Evolutionary conservation across 2,797 vertebrate genomes (phyloP).

Genomic region (Limnodromus scolopaceus): DNA sequence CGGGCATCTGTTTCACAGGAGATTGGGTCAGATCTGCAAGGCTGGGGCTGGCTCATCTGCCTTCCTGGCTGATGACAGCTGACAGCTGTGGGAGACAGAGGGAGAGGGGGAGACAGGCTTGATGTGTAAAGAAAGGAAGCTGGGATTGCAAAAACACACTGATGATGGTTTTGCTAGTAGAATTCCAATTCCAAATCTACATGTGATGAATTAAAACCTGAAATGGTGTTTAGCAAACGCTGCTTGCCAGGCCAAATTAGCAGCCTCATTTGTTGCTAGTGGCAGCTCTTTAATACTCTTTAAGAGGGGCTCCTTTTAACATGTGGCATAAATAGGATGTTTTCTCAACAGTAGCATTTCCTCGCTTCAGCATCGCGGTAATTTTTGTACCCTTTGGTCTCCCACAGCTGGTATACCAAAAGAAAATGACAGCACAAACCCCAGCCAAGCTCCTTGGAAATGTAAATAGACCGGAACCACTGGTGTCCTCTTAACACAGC

Average conservation of each 20-base stretch:
- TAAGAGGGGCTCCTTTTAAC: constrained; percentile 42
- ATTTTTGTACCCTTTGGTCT: constrained; percentile 65
- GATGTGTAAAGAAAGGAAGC: constrained; percentile 32
- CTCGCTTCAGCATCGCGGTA: background rate
- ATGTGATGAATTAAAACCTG: constrained; percentile 54
- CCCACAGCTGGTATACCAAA: constrained; percentile 50
- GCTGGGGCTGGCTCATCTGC: constrained; percentile 44
- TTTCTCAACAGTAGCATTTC: constrained; percentile 63
- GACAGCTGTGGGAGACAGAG: constrained; percentile 58
- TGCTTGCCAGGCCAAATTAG: constrained; percentile 59
- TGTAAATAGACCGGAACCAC: constrained; percentile 62
- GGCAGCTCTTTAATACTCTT: constrained; percentile 53
- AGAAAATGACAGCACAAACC: constrained; percentile 40
- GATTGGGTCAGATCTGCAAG: constrained; percentile 6
- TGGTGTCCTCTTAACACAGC: constrained; percentile 40
- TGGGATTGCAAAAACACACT: constrained; percentile 33
- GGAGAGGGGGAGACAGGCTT: constrained; percentile 8
- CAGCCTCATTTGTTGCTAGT: constrained; percentile 48
- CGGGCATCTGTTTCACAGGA: constrained; percentile 10
- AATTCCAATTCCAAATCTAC: constrained; percentile 48
- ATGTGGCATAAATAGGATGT: constrained; percentile 63
- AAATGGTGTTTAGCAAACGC: constrained; percentile 54
- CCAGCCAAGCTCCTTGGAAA: constrained; percentile 52
- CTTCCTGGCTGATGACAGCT: constrained; percentile 55
- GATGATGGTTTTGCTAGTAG: constrained; percentile 27